Base-by-base conservation (phyloP, 2,113 vertebrate species). In the Pterocles orientalis region DNA sequence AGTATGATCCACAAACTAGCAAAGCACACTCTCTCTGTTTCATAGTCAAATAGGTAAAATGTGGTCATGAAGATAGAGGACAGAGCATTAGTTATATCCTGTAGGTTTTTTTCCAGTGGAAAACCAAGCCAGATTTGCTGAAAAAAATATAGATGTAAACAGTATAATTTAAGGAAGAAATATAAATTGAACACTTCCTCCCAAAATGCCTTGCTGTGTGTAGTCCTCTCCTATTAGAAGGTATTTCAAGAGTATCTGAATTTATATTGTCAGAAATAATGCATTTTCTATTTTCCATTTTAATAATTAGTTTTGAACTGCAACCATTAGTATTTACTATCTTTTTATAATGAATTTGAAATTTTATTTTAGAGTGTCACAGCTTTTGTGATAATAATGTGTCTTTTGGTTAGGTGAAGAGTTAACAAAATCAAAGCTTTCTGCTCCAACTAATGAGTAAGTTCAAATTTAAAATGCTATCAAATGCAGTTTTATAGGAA, bases 391-490 rank as follows among this genome's bases (percentile, higher is more conserved):
- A 65, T 94, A 71, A 75, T 82, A 71, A 33, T 94, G 47, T 83
- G 20, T 97, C 24, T 95, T 96, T 97, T 97, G 66, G 92, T 93
- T 96, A 99, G 99, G 98, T 97, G 99, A 99, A 96, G 99, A 99
- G 91, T 97, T 99, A 96, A 97, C 97, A 89, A 99, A 98, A 95
- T 81, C 98, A 87, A 99, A 98, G 96, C 93, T 97, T 87, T 97
- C 98, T 82, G 88, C 97, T 78, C 94, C 98, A 79, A 90, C 97
- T 66, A 98, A 97, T 94, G 99, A 99, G 99, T 99, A 98, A 99
- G 99, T 99, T 92, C 28, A 43, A 88, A 33, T 18, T 86, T 86
- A 47, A 88, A 87, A 57, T 86, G 86, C 23, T 62, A 11, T 53
- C 24, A 47, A 85, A 60, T 77, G 7, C 31, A 77, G 4, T 66